Evolutionary conservation across 1,140 invertebrate genomes (phyloP).

Genomic region (Drosophila sproati): DNA sequence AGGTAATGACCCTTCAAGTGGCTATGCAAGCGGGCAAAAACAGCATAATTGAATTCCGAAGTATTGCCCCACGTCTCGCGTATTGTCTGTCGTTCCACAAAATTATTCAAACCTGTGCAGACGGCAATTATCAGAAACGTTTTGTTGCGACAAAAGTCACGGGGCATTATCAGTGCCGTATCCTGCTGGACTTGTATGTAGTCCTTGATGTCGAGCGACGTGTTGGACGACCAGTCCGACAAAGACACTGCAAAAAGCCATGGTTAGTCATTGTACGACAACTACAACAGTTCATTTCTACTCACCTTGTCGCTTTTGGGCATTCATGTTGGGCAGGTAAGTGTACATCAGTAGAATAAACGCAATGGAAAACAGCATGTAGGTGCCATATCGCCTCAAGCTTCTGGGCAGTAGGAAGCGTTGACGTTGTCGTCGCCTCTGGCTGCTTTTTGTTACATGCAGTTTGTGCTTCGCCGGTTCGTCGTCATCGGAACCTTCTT

Average conservation of each 20-base stretch:
- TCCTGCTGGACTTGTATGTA: conserved; percentile 90
- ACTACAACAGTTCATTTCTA: background rate
- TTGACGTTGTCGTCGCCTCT: conserved; percentile 23
- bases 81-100: conserved; percentile 88
- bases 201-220: conserved; percentile 88
- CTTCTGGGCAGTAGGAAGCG: conserved; percentile 48
- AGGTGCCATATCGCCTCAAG: conserved; percentile 40
- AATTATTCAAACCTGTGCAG: conserved; percentile 89
- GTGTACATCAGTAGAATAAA: conserved; percentile 42
- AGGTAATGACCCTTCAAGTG: conserved; percentile 67
- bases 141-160: conserved; percentile 86
- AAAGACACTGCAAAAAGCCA: conserved; percentile 53
- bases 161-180: conserved; percentile 88
- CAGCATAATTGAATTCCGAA: conserved; percentile 86
- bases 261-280: background rate
- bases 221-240: conserved; percentile 89
- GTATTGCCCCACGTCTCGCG: conserved; percentile 92
- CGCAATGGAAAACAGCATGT: conserved; percentile 21
- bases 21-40: conserved; percentile 74
- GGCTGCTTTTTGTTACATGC: conserved; percentile 23
- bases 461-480: conserved; percentile 24
- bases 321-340: conserved; percentile 61
- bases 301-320: conserved; percentile 56
- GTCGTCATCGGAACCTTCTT: conserved; percentile 46
- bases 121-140: conserved; percentile 90